Conservation (phyloP, 2,888 invertebrate species). For the Caradrina kadenii region DNA sequence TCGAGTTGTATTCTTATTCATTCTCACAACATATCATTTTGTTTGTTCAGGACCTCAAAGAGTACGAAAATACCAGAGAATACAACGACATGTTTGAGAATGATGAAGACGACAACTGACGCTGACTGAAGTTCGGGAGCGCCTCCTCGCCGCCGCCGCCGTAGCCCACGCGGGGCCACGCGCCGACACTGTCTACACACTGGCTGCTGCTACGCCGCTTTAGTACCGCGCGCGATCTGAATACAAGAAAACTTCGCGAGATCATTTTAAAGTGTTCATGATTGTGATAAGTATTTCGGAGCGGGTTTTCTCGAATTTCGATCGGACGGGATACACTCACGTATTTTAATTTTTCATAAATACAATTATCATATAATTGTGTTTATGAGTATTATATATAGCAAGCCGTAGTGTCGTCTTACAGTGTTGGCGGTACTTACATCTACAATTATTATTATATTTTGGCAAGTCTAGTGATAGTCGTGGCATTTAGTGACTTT, state of each 20-base stretch:
- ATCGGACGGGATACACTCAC: conserved; percentile 14
- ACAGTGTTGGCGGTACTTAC: conserved; percentile 54
- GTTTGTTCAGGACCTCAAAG: conserved; percentile 87
- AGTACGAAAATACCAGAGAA: conserved; percentile 85
- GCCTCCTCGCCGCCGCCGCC: conserved; percentile 26
- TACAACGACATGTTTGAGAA: conserved; percentile 89
- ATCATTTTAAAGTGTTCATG: not conserved
- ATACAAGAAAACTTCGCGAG: not conserved
- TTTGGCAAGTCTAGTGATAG: conserved; percentile 46
- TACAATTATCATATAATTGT: conserved; percentile 4
- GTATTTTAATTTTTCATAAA: not conserved
- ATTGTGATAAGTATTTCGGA: too few species aligned
- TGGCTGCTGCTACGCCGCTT: conserved; percentile 1
- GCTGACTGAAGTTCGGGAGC: conserved; percentile 43
- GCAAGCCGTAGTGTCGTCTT: conserved; percentile 8
- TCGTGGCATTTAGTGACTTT: conserved; percentile 63
- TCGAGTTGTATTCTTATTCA: conserved; percentile 82
- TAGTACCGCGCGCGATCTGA: conserved; percentile 10
- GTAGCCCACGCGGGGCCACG: conserved; percentile 25
- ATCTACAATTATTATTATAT: conserved; percentile 28
- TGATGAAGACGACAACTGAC: conserved; percentile 88
- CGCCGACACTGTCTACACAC: conserved; percentile 44
- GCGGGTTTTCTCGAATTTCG: conserved; percentile 12
- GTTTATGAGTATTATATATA: conserved; percentile 3
- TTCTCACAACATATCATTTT: conserved; percentile 76